phyloP scores from a whole-genome alignment of 2,888 invertebrate genomes.

The Apantesis nais region DNA sequence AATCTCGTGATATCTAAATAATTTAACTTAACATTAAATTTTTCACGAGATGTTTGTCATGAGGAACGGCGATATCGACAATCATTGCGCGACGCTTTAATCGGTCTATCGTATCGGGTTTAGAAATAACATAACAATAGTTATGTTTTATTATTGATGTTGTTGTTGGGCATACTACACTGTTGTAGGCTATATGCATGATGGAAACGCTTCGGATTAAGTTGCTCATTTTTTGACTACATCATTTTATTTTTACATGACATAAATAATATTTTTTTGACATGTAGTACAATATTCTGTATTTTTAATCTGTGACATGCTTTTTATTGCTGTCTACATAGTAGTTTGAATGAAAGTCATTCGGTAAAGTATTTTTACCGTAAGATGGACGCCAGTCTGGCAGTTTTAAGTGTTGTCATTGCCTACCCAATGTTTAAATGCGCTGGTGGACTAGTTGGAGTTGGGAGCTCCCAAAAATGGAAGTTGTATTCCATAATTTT shows the following conservation, averaged over 20 bases:
- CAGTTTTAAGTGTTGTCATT: neutral
- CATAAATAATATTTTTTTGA: neutral
- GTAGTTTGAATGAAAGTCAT: neutral
- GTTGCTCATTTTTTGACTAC: neutral
- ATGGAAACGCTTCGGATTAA: neutral
- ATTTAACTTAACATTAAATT: neutral
- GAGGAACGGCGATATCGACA: neutral
- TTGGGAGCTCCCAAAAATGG: neutral
- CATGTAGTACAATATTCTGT: neutral
- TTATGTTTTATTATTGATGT: neutral
- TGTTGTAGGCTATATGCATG: conserved; percentile 2
- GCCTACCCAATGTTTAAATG: neutral
- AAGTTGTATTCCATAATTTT: neutral
- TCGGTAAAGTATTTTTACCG: neutral
- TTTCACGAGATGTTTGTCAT: neutral
- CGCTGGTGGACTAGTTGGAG: neutral
- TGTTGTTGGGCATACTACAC: neutral
- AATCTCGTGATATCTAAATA: neutral
- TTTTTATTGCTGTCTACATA: neutral
- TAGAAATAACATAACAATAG: neutral
- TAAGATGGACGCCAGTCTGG: neutral
- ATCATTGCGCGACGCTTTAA: neutral
- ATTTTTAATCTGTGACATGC: neutral
- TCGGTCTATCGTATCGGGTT: neutral
- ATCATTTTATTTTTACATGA: neutral